Evolutionary conservation across 1,140 invertebrate genomes (phyloP).

Genomic region (Meloidogyne exigua): DNA sequence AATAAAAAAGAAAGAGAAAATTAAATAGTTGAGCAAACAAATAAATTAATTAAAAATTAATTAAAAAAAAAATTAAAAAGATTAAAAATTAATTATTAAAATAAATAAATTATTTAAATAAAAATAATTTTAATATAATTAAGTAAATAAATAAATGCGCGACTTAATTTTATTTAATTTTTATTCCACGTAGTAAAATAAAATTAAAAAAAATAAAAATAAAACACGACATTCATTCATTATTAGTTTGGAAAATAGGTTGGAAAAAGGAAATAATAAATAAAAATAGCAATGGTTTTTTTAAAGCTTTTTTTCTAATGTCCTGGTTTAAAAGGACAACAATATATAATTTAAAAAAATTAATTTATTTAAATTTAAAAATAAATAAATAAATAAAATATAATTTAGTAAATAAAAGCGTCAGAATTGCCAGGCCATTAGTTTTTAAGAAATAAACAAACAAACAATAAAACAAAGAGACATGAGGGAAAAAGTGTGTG

Average conservation of each 20-base stretch:
- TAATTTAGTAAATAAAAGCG: neutral
- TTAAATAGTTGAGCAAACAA: conserved; percentile 2
- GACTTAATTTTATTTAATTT: no score
- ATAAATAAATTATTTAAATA: neutral
- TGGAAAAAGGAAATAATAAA: no score
- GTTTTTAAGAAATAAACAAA: neutral
- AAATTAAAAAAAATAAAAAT: no score
- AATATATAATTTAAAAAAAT: no score
- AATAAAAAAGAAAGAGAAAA: neutral
- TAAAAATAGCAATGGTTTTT: no score
- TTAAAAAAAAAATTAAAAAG: neutral
- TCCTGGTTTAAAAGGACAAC: no score
- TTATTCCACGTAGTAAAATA: no score
- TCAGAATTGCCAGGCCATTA: neutral
- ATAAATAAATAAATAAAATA: neutral
- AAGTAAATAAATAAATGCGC: neutral
- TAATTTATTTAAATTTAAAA: no score
- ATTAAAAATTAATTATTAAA: neutral
- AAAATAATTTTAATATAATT: neutral
- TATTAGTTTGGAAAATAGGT: no score
- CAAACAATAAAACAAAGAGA: neutral
- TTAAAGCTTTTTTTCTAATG: no score
- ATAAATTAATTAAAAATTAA: neutral
- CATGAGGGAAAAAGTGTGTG: neutral
- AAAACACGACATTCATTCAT: no score